phyloP scores from a whole-genome alignment of 2,113 vertebrate genomes.

The Tinamus guttatus region DNA sequence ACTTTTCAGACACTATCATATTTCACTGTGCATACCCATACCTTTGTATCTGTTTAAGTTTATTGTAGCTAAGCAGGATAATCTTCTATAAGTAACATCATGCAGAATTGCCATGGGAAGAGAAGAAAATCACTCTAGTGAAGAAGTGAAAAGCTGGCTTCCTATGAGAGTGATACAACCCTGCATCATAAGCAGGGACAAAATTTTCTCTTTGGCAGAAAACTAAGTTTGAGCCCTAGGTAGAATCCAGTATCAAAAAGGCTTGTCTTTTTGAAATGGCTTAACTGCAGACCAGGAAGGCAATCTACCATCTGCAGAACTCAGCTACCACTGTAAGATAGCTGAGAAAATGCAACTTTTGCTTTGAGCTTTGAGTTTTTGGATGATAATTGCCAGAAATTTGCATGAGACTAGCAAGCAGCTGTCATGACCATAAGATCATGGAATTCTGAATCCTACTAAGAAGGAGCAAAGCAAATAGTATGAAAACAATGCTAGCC shows the following conservation, averaged over 20 bases:
- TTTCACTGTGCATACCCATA: background rate
- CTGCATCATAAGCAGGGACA: background rate
- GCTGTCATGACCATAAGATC: background rate
- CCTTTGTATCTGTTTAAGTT: background rate
- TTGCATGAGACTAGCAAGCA: background rate
- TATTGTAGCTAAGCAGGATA: background rate
- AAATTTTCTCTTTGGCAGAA: background rate
- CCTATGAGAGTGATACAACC: background rate
- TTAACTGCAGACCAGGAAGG: background rate
- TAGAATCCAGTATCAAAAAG: background rate
- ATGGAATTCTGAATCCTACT: too few relatives aligned
- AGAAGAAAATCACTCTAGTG: background rate
- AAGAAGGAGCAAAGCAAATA: too few relatives aligned
- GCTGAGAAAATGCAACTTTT: background rate
- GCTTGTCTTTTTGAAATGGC: too few relatives aligned
- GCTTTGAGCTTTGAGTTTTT: background rate
- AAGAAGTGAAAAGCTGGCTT: background rate
- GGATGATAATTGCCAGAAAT: background rate
- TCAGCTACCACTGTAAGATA: background rate
- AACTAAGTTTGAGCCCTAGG: background rate
- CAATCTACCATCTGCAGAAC: background rate
- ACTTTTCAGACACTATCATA: background rate
- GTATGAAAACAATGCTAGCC: too few relatives aligned
- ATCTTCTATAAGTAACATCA: background rate
- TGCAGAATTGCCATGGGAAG: background rate